phyloP scores from a whole-genome alignment of 2,113 vertebrate species.

The Psilopogon haemacephalus region DNA sequence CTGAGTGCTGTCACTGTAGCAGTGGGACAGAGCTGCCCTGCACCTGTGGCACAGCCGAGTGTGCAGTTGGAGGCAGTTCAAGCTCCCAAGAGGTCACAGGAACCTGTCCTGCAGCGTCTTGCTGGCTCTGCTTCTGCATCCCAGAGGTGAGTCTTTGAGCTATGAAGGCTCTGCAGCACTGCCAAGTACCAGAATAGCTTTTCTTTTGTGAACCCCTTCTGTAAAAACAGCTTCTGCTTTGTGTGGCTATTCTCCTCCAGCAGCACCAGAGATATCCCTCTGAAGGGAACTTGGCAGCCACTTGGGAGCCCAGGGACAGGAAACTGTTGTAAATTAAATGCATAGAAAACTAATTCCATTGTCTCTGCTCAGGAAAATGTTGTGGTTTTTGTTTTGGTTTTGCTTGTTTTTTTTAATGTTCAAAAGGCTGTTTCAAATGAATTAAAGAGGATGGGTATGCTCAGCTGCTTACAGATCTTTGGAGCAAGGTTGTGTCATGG shows the following conservation, averaged over 20 bases:
- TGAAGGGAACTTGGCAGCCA: neutral
- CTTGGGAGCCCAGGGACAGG: neutral
- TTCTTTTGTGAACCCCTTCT: neutral
- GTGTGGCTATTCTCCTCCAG: neutral
- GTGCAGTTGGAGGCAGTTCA: neutral
- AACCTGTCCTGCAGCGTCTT: neutral
- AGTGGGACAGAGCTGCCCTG: neutral
- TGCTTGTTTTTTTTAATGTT: neutral
- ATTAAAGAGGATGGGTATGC: neutral
- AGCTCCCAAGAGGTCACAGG: fast-evolving
- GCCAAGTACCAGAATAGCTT: neutral
- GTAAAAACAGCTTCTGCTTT: neutral
- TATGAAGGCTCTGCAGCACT: neutral
- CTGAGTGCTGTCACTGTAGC: fast-evolving
- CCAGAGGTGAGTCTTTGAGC: neutral
- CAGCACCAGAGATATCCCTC: neutral
- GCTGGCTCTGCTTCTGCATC: neutral
- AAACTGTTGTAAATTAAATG: neutral
- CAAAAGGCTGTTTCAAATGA: neutral
- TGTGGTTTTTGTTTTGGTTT: neutral
- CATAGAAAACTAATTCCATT: neutral
- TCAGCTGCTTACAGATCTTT: neutral
- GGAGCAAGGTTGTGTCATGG: neutral
- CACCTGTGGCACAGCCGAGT: fast-evolving
- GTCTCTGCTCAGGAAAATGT: neutral